phyloP scores from a whole-genome alignment of 2,888 invertebrate genomes.

The Pimpla rufipes region DNA sequence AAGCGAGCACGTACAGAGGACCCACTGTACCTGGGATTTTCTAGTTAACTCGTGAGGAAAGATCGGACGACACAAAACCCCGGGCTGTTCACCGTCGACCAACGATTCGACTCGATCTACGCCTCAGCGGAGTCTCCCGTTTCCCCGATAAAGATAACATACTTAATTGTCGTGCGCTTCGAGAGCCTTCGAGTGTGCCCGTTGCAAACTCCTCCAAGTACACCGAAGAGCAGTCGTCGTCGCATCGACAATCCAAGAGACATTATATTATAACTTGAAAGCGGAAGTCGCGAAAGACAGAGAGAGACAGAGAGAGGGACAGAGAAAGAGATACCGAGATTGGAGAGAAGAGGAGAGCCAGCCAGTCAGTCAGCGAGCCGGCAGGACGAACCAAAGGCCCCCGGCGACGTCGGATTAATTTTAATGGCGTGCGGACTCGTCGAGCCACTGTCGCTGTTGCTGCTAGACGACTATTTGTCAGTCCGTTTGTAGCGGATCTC shows the following conservation, averaged over 20 bases:
- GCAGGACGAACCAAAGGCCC: slow-evolving; percentile 49
- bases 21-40: too few relatives aligned
- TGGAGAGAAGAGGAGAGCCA: slow-evolving; percentile 55
- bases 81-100: neutral
- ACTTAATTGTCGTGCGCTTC: neutral
- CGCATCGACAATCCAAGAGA: slow-evolving; percentile 19
- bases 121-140: neutral
- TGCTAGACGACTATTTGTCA: slow-evolving; percentile 63
- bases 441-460: slow-evolving; percentile 31
- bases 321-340: slow-evolving; percentile 63
- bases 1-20: too few relatives aligned
- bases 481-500: slow-evolving; percentile 68
- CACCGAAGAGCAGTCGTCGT: neutral
- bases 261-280: slow-evolving; percentile 47
- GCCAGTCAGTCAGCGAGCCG: neutral
- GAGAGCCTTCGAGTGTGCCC: neutral
- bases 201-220: neutral
- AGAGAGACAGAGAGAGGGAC: slow-evolving; percentile 26
- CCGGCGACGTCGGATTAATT: slow-evolving; percentile 62
- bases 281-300: slow-evolving; percentile 46
- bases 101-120: neutral
- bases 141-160: neutral
- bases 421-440: slow-evolving; percentile 62
- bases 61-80: neutral
- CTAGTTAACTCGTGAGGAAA: neutral